A percentile compares a stretch with the other conserved stretches of the same genome.
Evolutionary conservation across 2,888 invertebrate genomes (phyloP).

Genomic region (Drosophila emarginata): DNA sequence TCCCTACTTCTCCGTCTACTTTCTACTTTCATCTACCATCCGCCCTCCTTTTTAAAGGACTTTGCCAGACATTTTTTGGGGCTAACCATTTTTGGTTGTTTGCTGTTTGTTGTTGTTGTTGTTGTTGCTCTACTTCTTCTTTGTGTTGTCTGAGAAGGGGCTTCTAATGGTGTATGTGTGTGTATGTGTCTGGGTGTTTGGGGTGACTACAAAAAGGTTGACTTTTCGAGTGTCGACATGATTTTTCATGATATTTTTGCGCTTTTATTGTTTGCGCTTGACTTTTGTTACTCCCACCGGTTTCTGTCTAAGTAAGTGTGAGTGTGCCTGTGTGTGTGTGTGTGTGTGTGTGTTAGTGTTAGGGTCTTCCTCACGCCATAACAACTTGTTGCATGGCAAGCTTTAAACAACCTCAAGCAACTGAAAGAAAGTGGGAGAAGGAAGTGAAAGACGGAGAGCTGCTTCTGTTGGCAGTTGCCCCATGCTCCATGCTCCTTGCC

Average conservation of each 20-base stretch:
- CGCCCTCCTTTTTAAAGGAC: conserved; percentile 58
- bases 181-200: conserved; percentile 27
- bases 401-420: conserved; percentile 68
- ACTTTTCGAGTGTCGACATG: conserved; percentile 70
- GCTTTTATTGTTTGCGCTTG: conserved; percentile 73
- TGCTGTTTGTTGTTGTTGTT: conserved; percentile 44
- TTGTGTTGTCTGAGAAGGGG: conserved; percentile 31
- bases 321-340: neutral
- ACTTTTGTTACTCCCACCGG: conserved; percentile 44
- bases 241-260: conserved; percentile 71
- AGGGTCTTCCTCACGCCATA: conserved; percentile 34
- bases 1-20: neutral
- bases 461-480: too few species aligned
- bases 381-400: conserved; percentile 61
- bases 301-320: conserved; percentile 3
- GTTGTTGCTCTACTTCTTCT: conserved; percentile 47
- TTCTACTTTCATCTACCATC: neutral
- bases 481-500: too few species aligned
- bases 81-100: conserved; percentile 23
- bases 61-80: conserved; percentile 63
- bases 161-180: conserved; percentile 61
- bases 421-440: conserved; percentile 43
- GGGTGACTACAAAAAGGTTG: conserved; percentile 55
- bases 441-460: conserved; percentile 16
- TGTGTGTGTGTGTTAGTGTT: conserved; percentile 12